Evolutionary conservation across 2,113 vertebrate genomes (phyloP), one percentile per base, ranked within the genome.

Genomic region (Eonycteris spelaea): DNA sequence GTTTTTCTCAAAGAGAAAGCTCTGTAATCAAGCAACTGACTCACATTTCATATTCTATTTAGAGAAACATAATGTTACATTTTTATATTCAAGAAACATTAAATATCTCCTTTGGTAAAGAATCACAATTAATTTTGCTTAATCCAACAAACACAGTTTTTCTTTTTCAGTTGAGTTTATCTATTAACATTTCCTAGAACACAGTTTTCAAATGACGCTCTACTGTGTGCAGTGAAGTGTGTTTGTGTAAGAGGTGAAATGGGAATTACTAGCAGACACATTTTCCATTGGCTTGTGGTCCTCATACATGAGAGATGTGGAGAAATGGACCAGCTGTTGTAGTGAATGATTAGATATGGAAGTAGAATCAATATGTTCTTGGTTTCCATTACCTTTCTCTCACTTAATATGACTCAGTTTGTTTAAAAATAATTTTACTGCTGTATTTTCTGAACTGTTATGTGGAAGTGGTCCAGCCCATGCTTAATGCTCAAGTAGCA

Each of bases 371-470:
- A 48, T 90, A 53, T 35, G 30, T n/a, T 38, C 24, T 93, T 90
- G 16, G 11, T 53, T 79, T 77, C 13, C 33, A 12, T 91, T 38
- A 51, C 4, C 6, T 30, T 57, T 68, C 28, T 19, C 40, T 95
- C 82, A 74, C 24, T 86, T 28, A 43, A 1, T 75, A 38, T 71
- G 51, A 83, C 68, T 83, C 85, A 40, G 21, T 85, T 94, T 92
- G 45, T 86, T 89, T 91, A 74, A 96, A 96, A 86, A 51, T 86
- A 38, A 93, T 28, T 71, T 92, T 63, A 82, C 65, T 83, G 30
- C 48, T 83, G 0, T 83, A 24, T 73, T 85, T 95, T 95, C 67
- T 90, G 53, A 79, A 59, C 43, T 68, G 48, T 67, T 28, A 61
- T 7, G 38, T 38, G 35, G 68, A 92, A 51, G 10, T 74, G 5